Conservation (phyloP, 2,888 invertebrate species). For the Eledona agricola region DNA sequence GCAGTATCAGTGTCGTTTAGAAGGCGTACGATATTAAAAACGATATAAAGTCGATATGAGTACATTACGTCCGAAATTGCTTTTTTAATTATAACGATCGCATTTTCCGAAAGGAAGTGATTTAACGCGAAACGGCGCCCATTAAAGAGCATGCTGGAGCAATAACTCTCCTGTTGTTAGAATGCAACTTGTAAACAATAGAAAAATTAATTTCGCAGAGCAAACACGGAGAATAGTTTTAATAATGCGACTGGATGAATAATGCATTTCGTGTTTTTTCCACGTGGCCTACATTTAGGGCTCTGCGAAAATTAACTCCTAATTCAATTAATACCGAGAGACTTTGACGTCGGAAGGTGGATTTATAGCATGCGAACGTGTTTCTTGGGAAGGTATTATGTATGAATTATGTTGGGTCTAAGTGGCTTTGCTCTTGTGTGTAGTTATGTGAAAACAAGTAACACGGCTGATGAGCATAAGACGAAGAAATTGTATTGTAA, state of each 20-base stretch:
- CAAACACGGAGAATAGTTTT: slow-evolving; percentile 2
- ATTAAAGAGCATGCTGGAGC: too few relatives aligned
- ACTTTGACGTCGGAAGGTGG: slow-evolving; percentile 11
- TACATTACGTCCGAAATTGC: too few relatives aligned
- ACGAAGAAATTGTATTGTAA: slow-evolving; percentile 42
- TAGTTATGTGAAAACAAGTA: slow-evolving; percentile 39
- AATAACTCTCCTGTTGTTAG: not conserved
- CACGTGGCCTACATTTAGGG: not conserved
- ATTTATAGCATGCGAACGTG: slow-evolving; percentile 22
- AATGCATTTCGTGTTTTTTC: slow-evolving; percentile 5
- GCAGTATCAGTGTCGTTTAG: too few relatives aligned
- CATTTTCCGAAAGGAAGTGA: too few relatives aligned
- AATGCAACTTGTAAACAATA: slow-evolving; percentile 4
- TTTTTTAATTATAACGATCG: too few relatives aligned
- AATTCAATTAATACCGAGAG: slow-evolving; percentile 24
- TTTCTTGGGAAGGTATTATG: slow-evolving; percentile 25
- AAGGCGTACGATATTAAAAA: too few relatives aligned
- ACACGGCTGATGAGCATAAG: slow-evolving; percentile 41
- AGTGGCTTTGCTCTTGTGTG: slow-evolving; percentile 33
- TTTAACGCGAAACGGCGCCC: too few relatives aligned
- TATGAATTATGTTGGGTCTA: slow-evolving; percentile 29
- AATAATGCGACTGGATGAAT: slow-evolving; percentile 1
- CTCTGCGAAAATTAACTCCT: slow-evolving; percentile 11
- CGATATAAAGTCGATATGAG: too few relatives aligned
- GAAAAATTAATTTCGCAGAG: slow-evolving; percentile 8